Base-by-base conservation (phyloP, 2,797 vertebrate genomes). In the Bradypodion pumilum region DNA sequence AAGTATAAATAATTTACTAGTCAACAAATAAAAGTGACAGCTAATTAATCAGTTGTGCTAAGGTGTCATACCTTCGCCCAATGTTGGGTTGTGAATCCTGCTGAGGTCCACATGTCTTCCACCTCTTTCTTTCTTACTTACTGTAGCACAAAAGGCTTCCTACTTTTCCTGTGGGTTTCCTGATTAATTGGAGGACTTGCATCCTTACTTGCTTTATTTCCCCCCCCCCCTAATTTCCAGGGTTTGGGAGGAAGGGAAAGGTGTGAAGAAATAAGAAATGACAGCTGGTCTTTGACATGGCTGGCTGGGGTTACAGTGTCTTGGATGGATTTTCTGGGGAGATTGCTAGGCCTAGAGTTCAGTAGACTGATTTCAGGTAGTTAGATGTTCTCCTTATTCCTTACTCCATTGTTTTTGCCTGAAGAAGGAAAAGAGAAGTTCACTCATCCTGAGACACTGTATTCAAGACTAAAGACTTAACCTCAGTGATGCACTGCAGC, bases 1-100 rank as follows among this genome's bases (percentile, higher is more conserved):
- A 95, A 96, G 94, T 96, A 97, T 98, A 97, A 98, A 98, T 98
- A 97, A 97, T 97, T 97, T 96, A 97, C 95, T 94, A 96, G 97
- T 97, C 97, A 97, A 97, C 96, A 97, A 96, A 95, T 95, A 91
- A 95, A 94, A 85, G 94, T 96, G 97, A 97, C 97, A 97, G 97
- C 95, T 96, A 96, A 97, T 97, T 97, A 97, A 97, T 98, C 97
- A 98, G 96, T 85, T 92, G 91, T 83, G 88, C 85, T 60, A 94
- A 94, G 94, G 92, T 95, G 91, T 91, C 91, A 88, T 52, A 86
- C 86, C 86, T 86, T 81, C 91, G 90, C 90, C 89, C 89, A 90
- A 87, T 21, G 2, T 65, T 78, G 85, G 78, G 85, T 68, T 89
- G 75, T 74, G 91, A 84, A 93, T 93, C 90, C 90, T 91, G 91